Base-by-base conservation (phyloP, 1,140 invertebrate species). In the Cotesia glomerata region DNA sequence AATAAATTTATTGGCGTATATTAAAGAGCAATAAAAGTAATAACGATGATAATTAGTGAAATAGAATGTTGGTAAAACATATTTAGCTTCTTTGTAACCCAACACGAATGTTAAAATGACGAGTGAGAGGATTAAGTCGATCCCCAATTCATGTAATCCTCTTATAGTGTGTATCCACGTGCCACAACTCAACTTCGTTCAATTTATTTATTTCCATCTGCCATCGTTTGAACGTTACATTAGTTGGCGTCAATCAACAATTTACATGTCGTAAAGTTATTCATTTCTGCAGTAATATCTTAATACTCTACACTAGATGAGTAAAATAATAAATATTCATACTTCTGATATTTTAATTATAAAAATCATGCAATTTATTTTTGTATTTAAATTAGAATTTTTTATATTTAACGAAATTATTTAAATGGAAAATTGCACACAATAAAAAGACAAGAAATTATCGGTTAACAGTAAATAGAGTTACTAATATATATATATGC, bases 91-190 rank as follows among this genome's bases (percentile, higher is more conserved):
- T 16, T 39, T 14, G 8, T 16, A 34, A 65, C 18, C 49, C 63
- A 65, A 51, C n/a, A 49, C 45, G 63, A 65, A 65, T 65, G 63
- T 32, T 16, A 18, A 51, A 65, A 65, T 65, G 39, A 35, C 26
- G 61, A 65, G 39, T 14, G 39, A 7, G 63, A 51, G 39, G 63
- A 65, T 65, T 65, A 65, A 16, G 39, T 5, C 18, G 39, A 51
- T 65, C 63, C 63, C 63, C 45, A 65, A 65, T 65, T 65, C 63
- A 14, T 65, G 63, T 65, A 65, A 65, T 65, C 63, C 63, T 65
- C 45, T 65, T 65, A 65, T 39, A 49, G 63, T 65, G 63, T 65
- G 26, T 51, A 65, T 65, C 18, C 63, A 65, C 63, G 39, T 65
- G 63, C 58, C 58, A 26, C 34, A 36, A 16, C 63, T 36, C 16